Evolutionary conservation across 2,113 vertebrate species (phyloP), one percentile per base, ranked within the genome.

Genomic region (Peucedramus taeniatus): DNA sequence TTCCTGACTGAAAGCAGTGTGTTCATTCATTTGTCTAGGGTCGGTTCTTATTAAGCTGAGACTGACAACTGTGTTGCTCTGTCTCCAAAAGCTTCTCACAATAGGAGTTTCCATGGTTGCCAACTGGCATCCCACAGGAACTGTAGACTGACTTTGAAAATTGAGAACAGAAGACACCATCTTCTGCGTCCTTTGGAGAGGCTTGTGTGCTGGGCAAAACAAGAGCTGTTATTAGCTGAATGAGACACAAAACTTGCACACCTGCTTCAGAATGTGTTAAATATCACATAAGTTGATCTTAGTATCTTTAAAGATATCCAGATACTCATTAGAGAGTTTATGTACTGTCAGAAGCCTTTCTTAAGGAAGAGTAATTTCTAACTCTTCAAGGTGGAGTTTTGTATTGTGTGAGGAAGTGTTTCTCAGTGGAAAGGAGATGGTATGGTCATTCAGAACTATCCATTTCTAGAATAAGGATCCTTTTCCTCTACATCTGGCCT

Each of bases 61-160:
- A 72, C 87, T 77, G 91, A 90, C 61, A 63, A 80, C 47, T 93
- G 22, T 90, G 63, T 93, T 88, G 50, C 75, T 85, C 57, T 4
- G 4, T 94, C 71, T 91, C 74, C 85, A n/a, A 91, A 91, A 83
- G 75, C 50, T 51, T 77, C 47, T 70, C 71, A 94, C 94, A 96
- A 74, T 83, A 33, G 63, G 51, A 77, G 90, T 94, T 95, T 91
- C 90, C 90, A 88, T 56, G 92, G 85, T 63, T 94, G 82, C 82
- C 84, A 54, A 11, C 71, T 90, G 68, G 90, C 60, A 93, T 94
- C 54, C 68, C 19, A 16, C 66, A 83, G 76, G 70, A 93, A 33
- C 57, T 59, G 31, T 10, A 72, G 74, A 42, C 45, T 63, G 68
- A 79, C 37, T 94, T 83, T 22, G 70, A 87, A 82, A 94, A 75